Conservation (phyloP, 1,140 invertebrate genomes). For the Lanistes nyassanus region DNA sequence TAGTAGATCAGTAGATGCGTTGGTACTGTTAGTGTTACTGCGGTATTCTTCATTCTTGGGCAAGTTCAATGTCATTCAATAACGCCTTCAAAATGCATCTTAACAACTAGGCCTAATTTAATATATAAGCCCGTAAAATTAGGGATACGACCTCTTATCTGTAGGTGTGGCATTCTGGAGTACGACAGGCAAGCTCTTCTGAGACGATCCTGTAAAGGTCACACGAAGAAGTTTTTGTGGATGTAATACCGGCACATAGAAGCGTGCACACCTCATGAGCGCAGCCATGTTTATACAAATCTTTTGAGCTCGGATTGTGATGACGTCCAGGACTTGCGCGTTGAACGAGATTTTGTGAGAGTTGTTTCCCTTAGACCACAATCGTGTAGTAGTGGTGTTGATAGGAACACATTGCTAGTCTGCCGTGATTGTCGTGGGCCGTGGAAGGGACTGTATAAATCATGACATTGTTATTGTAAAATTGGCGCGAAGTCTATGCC, state of each 20-base stretch:
- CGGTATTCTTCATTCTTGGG: no score
- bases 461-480: no score
- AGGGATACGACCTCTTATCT: constrained; percentile 3
- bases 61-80: constrained; percentile 20
- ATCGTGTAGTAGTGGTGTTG: background rate
- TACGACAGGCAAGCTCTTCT: background rate
- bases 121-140: background rate
- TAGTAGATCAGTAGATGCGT: no score
- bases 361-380: background rate
- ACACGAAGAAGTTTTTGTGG: constrained; percentile 14
- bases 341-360: background rate
- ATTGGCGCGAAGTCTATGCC: no score
- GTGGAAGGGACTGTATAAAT: no score
- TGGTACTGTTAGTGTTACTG: no score
- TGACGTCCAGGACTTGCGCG: background rate
- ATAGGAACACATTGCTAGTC: background rate
- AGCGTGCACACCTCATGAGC: constrained; percentile 25
- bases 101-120: background rate
- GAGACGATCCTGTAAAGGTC: background rate
- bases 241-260: constrained; percentile 1
- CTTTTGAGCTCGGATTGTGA: no score
- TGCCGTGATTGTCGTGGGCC: no score
- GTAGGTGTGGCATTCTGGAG: background rate
- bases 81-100: background rate
- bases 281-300: constrained; percentile 17